Base-by-base conservation (phyloP, 2,888 invertebrate genomes). In the Bembecia ichneumoniformis region DNA sequence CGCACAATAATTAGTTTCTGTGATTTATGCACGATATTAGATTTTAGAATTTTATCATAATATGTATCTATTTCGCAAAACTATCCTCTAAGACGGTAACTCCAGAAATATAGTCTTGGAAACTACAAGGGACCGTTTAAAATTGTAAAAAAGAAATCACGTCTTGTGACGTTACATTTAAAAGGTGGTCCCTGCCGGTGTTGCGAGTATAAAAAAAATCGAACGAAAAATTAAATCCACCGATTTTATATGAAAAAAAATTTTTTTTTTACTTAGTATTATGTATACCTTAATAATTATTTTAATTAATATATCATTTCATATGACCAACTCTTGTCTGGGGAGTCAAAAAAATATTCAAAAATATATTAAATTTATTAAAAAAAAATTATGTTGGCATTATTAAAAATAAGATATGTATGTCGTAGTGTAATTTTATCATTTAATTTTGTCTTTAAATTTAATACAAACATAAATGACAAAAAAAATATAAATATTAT, bases 401-500 rank as follows among this genome's bases (percentile, higher is more conserved):
- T 56, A 51, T 28, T 28, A 28, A 28, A 28, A 28, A 9, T 28
- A 28, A 28, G 20, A 53, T 53, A 52, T 52, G 55, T 57, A 52
- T 57, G 58, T 62, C 49, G 53, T 58, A 58, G 56, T 51, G 47
- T 52, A 54, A 54, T 51, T 53, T 68, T 71, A 63, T 64, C 63
- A 67, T 57, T 59, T 64, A 60, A 60, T 65, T 62, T 15, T 15
- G 60, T 55, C 58, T 66, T 54, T 62, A 62, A 58, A 56, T 57
- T 58, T 69, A 74, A 74, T 40, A 71, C 56, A 28, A 28, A 56
- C 61, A 68, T 68, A 77, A 76, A 76, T 69, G 63, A 73, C 67
- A 77, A 77, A 81, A 81, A 75, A 76, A 78, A 71, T 64, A 77
- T 64, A 80, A 73, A 76, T 66, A 56, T 62, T 63, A 59, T 44